Evolutionary conservation across 53 echinoderm and acorn worm species (phyloP).

Genomic region (Hippasteria phrygiana): DNA sequence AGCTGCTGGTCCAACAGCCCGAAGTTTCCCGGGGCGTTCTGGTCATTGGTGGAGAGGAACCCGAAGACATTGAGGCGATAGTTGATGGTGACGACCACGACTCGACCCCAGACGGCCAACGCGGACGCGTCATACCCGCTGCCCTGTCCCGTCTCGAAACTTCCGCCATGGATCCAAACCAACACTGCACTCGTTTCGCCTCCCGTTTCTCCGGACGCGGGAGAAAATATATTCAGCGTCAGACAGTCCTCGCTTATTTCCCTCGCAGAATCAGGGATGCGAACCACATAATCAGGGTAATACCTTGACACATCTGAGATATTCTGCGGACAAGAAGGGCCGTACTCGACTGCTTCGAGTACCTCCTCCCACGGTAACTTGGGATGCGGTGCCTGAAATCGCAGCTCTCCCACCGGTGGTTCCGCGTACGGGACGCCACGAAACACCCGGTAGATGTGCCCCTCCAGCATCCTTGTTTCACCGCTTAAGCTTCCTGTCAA

Average conservation of each 20-base stretch:
- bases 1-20: conserved; percentile 90
- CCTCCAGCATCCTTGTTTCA: conserved; percentile 23
- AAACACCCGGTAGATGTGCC: conserved; percentile 38
- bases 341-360: conserved; percentile 77
- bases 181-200: conserved; percentile 71
- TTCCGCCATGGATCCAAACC: conserved; percentile 98
- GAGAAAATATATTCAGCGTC: conserved; percentile 85
- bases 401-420: conserved; percentile 73
- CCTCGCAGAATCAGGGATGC: conserved; percentile 49
- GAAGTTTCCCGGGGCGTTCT: conserved; percentile 84
- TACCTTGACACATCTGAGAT: conserved; percentile 26
- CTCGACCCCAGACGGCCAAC: conserved; percentile 78
- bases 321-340: conserved; percentile 85
- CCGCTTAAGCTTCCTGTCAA: conserved; percentile 34
- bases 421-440: conserved; percentile 83
- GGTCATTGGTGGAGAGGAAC: conserved; percentile 84
- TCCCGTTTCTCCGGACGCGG: conserved; percentile 22
- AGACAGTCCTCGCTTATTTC: conserved; percentile 82
- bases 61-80: conserved; percentile 90
- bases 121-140: conserved; percentile 89
- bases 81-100: conserved; percentile 91
- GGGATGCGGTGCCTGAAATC: conserved; percentile 78
- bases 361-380: conserved; percentile 58
- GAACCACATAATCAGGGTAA: conserved; percentile 55
- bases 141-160: conserved; percentile 81